Base-by-base conservation (phyloP, 2,113 vertebrate species). In the Zeus faber region DNA sequence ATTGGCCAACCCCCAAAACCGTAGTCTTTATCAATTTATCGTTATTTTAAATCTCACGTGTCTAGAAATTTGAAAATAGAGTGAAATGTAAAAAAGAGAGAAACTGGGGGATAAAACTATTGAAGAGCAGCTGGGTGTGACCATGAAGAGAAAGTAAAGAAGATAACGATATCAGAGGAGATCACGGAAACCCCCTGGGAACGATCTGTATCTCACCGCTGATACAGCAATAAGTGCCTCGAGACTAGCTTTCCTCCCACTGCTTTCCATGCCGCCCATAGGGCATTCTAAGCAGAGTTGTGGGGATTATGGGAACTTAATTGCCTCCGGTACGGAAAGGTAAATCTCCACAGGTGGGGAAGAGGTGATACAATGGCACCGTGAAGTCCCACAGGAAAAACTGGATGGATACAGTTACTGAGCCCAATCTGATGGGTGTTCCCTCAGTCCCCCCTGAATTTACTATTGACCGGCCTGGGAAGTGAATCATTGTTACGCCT, bases 171-270 rank as follows among this genome's bases (percentile, higher is more conserved):
- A 13, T 33, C 21, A 48, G 46, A 25, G 13, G 22, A 23, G 6
- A 27, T 11, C 14, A 54, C 18, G 27, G 65, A 62, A 46, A 9
- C 13, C 79, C 56, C 64, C 18, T 3, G 70, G 80, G 76, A 62
- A 50, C 40, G 74, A 83, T 82, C 63, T 49, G 49, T 72, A 75
- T 79, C 82, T 62, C 62, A 55, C 57, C 21, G 41, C 50, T 46
- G 77, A 85, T 82, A 79, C 78, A 59, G 65, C 70, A 62, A 52
- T 58, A 45, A 72, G 74, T 72, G 73, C 70, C 81, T 70, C 70
- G 67, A 67, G 67, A 48, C 56, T 50, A 21, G 45, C 63, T 68
- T 67, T 82, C 70, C 73, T 61, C 57, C 66, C 70, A 75, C 48
- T 39, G 68, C 63, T 72, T 76, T 85, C 65, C 71, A 43, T 70